phyloP scores from a whole-genome alignment of 1,140 invertebrate genomes.

The Drosophila kanapiae region DNA sequence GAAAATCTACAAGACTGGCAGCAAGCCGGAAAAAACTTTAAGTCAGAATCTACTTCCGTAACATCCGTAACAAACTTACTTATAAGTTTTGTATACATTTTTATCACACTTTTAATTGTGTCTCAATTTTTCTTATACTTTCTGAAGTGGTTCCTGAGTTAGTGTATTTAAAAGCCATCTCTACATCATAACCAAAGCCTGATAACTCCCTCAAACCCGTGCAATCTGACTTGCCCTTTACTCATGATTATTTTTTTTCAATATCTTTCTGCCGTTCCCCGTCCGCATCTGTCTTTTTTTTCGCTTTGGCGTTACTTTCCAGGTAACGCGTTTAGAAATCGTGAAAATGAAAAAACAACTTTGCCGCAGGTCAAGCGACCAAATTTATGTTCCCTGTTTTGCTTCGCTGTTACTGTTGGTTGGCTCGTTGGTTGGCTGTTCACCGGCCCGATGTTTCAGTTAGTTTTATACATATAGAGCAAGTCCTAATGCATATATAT shows the following conservation, averaged over 20 bases:
- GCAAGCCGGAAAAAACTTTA: no score
- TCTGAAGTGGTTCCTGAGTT: background rate
- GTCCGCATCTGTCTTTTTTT: background rate
- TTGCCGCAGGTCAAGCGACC: conserved; percentile 65
- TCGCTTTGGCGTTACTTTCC: background rate
- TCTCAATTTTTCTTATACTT: background rate
- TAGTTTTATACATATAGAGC: conserved; percentile 19
- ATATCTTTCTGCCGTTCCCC: conserved; percentile 26
- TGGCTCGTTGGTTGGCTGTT: conserved; percentile 19
- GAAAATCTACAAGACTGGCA: no score
- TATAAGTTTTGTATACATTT: no score
- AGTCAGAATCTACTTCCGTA: no score
- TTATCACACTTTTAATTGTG: background rate
- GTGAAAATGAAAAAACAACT: conserved; percentile 81
- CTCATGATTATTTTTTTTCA: conserved; percentile 37
- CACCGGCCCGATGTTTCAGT: conserved; percentile 50
- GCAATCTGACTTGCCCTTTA: conserved; percentile 30
- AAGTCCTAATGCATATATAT: conserved; percentile 9
- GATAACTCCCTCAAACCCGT: background rate
- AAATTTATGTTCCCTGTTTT: conserved; percentile 58
- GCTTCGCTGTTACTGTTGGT: conserved; percentile 52
- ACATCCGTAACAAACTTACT: no score
- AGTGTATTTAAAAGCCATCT: conserved; percentile 14
- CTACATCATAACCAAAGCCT: background rate
- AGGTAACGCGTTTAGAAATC: conserved; percentile 72